These are phyloP conservation scores for Vimba vimba DNA, from an alignment of 2,113 vertebrate genomes.

Conservation along the genomic window DNA sequence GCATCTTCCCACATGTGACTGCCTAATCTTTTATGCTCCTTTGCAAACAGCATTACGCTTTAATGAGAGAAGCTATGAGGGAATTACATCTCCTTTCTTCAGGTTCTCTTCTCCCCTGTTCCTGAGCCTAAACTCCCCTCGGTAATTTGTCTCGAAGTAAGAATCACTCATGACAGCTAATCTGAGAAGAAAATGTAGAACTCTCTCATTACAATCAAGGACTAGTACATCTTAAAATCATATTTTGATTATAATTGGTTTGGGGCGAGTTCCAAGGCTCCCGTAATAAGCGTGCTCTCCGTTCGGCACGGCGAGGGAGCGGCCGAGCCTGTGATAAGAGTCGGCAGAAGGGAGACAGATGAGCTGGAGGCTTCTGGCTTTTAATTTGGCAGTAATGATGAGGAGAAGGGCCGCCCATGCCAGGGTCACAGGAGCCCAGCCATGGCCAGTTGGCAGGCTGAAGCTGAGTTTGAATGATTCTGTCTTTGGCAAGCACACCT, in stretches of 20 bases:
- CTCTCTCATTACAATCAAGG: constrained; percentile 50
- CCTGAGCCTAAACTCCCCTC: constrained; percentile 7
- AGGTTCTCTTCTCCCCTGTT: background rate
- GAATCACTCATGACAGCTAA: constrained; percentile 43
- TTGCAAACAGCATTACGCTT: constrained; percentile 37
- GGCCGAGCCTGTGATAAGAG: constrained; percentile 9
- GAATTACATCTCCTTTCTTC: constrained; percentile 36
- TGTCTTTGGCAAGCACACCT: constrained; percentile 11
- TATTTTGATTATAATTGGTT: constrained; percentile 63
- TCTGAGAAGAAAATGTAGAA: constrained; percentile 37
- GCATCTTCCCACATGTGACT: background rate
- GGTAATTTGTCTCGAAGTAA: constrained; percentile 37
- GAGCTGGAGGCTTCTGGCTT: constrained; percentile 34
- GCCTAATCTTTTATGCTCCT: constrained; percentile 11
- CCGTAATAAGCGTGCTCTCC: constrained; percentile 25
- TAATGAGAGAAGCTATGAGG: constrained; percentile 13
- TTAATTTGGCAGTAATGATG: constrained; percentile 52
- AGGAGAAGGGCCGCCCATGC: constrained; percentile 29
- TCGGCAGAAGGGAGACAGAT: constrained; percentile 14
- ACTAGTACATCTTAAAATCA: constrained; percentile 52
- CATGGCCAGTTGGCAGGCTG: constrained; percentile 26
- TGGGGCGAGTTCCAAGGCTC: constrained; percentile 53
- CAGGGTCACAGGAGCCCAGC: constrained; percentile 47
- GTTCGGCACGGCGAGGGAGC: background rate
- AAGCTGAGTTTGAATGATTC: constrained; percentile 32